Conservation (phyloP, 2,888 invertebrate genomes). For the Pristionchus maxplancki region DNA sequence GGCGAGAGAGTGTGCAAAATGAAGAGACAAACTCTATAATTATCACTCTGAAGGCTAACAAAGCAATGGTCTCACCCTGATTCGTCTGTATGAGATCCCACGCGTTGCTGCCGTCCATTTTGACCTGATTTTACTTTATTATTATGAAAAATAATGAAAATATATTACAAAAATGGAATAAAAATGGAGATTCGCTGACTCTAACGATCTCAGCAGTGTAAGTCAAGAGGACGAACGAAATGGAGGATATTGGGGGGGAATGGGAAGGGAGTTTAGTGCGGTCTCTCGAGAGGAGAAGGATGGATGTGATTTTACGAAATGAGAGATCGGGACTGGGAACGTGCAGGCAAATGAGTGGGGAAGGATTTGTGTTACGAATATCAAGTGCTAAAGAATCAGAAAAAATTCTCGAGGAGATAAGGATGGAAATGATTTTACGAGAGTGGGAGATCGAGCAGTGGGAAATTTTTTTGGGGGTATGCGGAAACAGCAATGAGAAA, state of each 20-base stretch:
- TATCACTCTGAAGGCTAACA: no score
- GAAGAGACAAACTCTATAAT: no score
- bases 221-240: neutral
- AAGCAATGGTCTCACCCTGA: neutral
- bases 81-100: slow-evolving; percentile 49
- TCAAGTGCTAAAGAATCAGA: neutral
- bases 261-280: neutral
- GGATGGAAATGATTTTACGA: no score
- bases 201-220: neutral
- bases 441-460: no score
- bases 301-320: slow-evolving; percentile 44
- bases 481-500: no score
- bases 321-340: neutral
- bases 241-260: neutral
- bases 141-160: neutral
- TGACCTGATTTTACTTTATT: neutral
- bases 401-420: neutral
- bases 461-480: no score
- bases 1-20: no score
- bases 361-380: neutral
- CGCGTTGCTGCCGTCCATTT: slow-evolving; percentile 48
- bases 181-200: neutral
- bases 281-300: neutral
- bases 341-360: neutral
- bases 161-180: neutral